Percentiles rank a stretch among this genome's conserved stretches.
phyloP scores from a whole-genome alignment of 1,140 invertebrate species.

The Maniola jurtina region DNA sequence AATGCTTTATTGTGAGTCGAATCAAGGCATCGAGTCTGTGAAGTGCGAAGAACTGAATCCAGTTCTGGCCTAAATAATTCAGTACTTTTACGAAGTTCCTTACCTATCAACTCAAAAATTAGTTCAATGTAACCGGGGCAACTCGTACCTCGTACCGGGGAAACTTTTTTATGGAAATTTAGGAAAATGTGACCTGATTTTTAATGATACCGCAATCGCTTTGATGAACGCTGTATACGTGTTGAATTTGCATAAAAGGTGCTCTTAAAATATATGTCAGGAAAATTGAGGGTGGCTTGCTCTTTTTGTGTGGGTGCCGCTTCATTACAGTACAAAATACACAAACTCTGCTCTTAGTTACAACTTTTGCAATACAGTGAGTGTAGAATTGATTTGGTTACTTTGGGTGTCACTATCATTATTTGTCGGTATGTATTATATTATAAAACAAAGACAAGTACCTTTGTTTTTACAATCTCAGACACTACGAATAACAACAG shows the following conservation, averaged over 20 bases:
- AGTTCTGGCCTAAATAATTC: not conserved
- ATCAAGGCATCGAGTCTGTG: too few relatives aligned
- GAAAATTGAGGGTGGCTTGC: slow-evolving; percentile 13
- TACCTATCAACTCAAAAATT: slow-evolving; percentile 51
- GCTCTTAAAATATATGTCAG: slow-evolving; percentile 26
- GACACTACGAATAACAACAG: too few relatives aligned
- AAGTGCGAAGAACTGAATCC: too few relatives aligned
- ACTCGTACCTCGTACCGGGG: slow-evolving; percentile 35
- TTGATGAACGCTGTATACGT: slow-evolving; percentile 64
- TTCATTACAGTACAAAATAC: slow-evolving; percentile 8
- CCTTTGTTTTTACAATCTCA: too few relatives aligned
- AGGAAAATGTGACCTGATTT: slow-evolving; percentile 63
- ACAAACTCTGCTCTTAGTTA: not conserved
- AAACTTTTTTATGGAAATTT: slow-evolving; percentile 71
- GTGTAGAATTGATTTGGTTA: too few relatives aligned
- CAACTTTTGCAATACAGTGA: too few relatives aligned
- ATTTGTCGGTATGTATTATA: too few relatives aligned
- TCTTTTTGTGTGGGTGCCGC: slow-evolving; percentile 8
- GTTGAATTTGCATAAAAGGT: slow-evolving; percentile 35
- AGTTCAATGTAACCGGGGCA: slow-evolving; percentile 50
- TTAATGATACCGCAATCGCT: slow-evolving; percentile 68
- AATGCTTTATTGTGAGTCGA: too few relatives aligned
- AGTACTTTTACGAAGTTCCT: slow-evolving; percentile 30
- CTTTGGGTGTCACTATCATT: too few relatives aligned
- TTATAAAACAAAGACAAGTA: too few relatives aligned